phyloP scores from a whole-genome alignment of 2,113 vertebrate genomes.

The Catagonus wagneri region DNA sequence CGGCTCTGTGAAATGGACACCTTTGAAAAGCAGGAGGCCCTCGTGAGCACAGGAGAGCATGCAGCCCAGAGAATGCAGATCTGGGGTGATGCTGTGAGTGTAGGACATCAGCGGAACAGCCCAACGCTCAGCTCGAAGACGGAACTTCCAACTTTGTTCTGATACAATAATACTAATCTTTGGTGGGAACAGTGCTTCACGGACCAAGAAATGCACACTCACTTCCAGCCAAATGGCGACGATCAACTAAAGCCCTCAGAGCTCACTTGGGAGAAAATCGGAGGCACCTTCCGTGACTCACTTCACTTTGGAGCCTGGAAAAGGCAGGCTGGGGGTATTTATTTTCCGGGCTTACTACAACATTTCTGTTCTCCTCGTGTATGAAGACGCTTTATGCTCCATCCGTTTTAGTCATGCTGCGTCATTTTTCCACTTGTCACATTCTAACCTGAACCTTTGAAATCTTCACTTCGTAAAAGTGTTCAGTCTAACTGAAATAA shows the following conservation, averaged over 20 bases:
- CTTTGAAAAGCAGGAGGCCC: neutral
- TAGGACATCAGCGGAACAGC: neutral
- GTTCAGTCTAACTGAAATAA: neutral
- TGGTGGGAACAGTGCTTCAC: neutral
- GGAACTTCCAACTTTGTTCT: neutral
- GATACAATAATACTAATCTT: neutral
- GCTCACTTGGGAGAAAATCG: neutral
- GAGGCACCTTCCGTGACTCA: neutral
- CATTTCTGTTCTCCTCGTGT: neutral
- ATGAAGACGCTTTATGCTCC: neutral
- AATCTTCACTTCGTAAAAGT: neutral
- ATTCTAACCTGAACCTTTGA: neutral
- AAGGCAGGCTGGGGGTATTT: neutral
- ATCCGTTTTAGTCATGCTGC: neutral
- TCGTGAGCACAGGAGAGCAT: neutral
- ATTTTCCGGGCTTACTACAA: neutral
- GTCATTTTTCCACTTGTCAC: neutral
- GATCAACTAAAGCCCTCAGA: neutral
- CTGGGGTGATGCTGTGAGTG: neutral
- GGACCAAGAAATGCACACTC: neutral
- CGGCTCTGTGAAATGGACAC: neutral
- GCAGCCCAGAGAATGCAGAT: neutral
- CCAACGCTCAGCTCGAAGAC: neutral
- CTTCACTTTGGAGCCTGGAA: neutral
- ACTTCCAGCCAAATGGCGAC: neutral